These are phyloP conservation scores for Malacoraja senta DNA, from an alignment of 2,797 vertebrate genomes.

Conservation along the genomic window DNA sequence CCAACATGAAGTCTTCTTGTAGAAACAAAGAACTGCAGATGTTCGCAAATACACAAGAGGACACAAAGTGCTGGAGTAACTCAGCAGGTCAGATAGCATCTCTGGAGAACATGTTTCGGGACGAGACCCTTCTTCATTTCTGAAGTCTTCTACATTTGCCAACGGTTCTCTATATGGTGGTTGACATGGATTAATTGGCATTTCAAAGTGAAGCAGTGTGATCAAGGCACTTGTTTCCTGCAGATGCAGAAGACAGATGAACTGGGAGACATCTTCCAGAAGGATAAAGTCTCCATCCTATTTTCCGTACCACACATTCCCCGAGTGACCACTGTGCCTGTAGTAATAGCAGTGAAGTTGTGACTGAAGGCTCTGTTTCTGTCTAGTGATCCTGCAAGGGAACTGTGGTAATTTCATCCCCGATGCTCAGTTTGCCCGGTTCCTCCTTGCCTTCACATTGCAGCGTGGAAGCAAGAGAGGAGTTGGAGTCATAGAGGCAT, in stretches of 20 bases:
- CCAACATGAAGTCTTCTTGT: background rate
- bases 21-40: too few species aligned
- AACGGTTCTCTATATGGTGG: background rate
- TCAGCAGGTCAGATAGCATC: too few species aligned
- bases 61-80: too few species aligned
- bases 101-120: too few species aligned
- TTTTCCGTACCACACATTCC: background rate
- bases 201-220: background rate
- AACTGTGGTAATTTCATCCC: too few species aligned
- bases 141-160: background rate
- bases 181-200: background rate
- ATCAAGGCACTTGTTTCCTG: background rate
- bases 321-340: background rate
- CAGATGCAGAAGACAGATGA: background rate
- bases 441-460: too few species aligned
- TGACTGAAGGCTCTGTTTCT: background rate
- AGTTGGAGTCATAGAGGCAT: too few species aligned
- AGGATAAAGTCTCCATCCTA: background rate
- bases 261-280: background rate
- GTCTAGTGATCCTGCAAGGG: too few species aligned
- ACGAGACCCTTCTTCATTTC: too few species aligned
- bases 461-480: too few species aligned
- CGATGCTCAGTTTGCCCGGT: too few species aligned
- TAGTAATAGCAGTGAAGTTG: background rate
- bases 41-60: too few species aligned